Evolutionary conservation across 2,797 vertebrate species (phyloP).

Genomic region (Trachurus trachurus): DNA sequence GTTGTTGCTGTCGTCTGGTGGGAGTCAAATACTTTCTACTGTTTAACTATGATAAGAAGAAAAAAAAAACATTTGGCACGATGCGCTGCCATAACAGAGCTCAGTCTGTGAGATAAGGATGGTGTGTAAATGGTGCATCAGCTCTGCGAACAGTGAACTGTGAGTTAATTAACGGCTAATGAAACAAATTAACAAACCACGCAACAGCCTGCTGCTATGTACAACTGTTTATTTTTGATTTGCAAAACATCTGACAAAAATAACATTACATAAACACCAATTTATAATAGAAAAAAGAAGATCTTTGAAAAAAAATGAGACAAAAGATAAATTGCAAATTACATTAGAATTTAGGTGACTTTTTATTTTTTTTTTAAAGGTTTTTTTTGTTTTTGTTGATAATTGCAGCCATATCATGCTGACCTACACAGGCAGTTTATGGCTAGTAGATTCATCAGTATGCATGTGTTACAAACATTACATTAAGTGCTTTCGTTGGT

Average conservation of each 20-base stretch:
- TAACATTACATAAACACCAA: conserved; percentile 84
- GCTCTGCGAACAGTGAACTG: background rate
- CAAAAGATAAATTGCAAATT: conserved; percentile 80
- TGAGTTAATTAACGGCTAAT: background rate
- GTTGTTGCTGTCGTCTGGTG: background rate
- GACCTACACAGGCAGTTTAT: conserved; percentile 75
- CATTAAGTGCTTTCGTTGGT: conserved; percentile 82
- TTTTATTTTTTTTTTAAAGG: conserved; percentile 17
- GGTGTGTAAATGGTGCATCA: background rate
- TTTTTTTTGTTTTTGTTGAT: conserved; percentile 28
- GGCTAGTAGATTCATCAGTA: conserved; percentile 76
- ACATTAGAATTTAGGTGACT: conserved; percentile 81
- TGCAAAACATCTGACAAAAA: conserved; percentile 86
- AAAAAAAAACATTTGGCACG: background rate
- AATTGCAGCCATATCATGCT: conserved; percentile 74
- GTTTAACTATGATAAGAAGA: background rate
- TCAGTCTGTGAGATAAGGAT: background rate
- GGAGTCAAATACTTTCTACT: background rate
- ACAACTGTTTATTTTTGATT: conserved; percentile 87
- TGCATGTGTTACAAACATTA: conserved; percentile 76
- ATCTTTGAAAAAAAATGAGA: conserved; percentile 73
- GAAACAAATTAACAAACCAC: conserved; percentile 15
- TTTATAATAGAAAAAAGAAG: conserved; percentile 83
- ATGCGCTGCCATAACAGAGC: background rate
- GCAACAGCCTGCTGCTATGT: conserved; percentile 73